Evolutionary conservation across 2,113 vertebrate species (phyloP).

Genomic region (Phrynosoma platyrhinos): DNA sequence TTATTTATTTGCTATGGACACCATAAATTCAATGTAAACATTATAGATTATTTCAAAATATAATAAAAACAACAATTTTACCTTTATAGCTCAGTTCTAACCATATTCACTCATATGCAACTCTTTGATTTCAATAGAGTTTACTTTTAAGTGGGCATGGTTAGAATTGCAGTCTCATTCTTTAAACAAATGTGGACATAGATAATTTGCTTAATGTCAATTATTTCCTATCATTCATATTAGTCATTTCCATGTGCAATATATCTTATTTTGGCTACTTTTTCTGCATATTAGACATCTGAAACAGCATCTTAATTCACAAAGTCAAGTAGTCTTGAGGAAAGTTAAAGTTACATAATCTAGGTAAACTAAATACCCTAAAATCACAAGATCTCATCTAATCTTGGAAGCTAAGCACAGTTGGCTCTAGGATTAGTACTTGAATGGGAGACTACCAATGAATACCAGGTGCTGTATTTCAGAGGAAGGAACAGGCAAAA

Average conservation of each 20-base stretch:
- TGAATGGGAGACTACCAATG: no score
- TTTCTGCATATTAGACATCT: neutral
- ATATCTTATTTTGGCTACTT: neutral
- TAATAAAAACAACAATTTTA: neutral
- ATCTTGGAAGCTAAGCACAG: no score
- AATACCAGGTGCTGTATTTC: no score
- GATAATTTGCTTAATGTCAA: neutral
- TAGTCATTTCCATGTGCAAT: neutral
- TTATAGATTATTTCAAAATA: neutral
- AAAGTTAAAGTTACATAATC: no score
- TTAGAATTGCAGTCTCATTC: neutral
- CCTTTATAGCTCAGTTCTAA: neutral
- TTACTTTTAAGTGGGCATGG: neutral
- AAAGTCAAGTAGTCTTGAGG: neutral
- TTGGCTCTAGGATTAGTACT: no score
- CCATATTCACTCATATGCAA: neutral
- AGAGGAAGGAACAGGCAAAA: no score
- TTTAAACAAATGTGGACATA: neutral
- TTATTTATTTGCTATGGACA: neutral
- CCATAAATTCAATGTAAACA: neutral
- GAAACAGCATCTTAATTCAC: neutral
- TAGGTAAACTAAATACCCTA: no score
- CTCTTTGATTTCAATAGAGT: neutral
- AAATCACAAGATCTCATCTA: no score
- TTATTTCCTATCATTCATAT: neutral